phyloP scores from a whole-genome alignment of 2,888 invertebrate genomes.

The Aproaerema taeniolella region DNA sequence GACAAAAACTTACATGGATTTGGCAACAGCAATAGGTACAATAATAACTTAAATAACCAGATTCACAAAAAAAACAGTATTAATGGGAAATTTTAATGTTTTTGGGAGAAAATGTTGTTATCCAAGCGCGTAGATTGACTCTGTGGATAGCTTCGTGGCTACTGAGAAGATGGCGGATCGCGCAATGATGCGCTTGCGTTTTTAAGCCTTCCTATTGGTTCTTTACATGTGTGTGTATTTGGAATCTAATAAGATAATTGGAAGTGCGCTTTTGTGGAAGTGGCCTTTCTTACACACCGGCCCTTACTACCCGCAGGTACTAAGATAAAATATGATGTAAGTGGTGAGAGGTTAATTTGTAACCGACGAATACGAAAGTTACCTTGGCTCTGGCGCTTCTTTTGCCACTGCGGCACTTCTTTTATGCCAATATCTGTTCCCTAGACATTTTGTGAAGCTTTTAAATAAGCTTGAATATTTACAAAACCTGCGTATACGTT shows the following conservation, averaged over 20 bases:
- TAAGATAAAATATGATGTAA: no score
- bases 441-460: no score
- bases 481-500: no score
- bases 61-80: background rate
- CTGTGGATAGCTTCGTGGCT: slow-evolving; percentile 6
- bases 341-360: no score
- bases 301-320: slow-evolving; percentile 7
- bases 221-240: slow-evolving; percentile 6
- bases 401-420: no score
- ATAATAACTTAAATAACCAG: background rate
- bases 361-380: no score
- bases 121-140: background rate
- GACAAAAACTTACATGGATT: background rate
- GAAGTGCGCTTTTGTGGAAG: slow-evolving; percentile 3
- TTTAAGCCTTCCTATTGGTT: slow-evolving; percentile 4
- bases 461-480: no score
- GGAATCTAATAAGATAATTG: slow-evolving; percentile 1
- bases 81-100: background rate
- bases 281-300: slow-evolving; percentile 6
- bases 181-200: background rate
- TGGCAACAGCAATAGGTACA: background rate
- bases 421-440: no score
- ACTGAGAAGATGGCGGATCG: slow-evolving; percentile 9
- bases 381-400: no score
- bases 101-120: slow-evolving; percentile 4